Percentiles rank a stretch among this genome's conserved stretches.
These are phyloP conservation scores for Dryas iulia DNA, from an alignment of 1,140 invertebrate species.

Conservation along the genomic window DNA sequence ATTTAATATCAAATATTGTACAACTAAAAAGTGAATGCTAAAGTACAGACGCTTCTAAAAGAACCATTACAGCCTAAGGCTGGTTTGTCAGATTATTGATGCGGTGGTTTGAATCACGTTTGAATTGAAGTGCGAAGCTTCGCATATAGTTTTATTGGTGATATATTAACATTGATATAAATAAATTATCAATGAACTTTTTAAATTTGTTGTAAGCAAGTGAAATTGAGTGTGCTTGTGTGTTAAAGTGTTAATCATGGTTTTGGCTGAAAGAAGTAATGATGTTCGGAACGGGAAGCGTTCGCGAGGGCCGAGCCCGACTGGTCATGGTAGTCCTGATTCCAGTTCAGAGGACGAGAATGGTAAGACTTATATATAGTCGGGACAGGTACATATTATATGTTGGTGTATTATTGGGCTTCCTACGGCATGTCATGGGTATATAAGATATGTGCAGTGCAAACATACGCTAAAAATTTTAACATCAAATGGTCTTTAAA, in stretches of 20 bases:
- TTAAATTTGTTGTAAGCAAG: constrained; percentile 40
- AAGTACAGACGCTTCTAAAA: constrained; percentile 68
- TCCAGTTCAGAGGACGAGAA: constrained; percentile 91
- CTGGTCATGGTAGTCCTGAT: constrained; percentile 89
- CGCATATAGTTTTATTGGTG: constrained; percentile 51
- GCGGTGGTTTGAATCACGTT: constrained; percentile 80
- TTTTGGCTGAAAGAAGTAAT: constrained; percentile 91
- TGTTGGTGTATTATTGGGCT: constrained; percentile 7
- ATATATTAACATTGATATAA: constrained; percentile 40
- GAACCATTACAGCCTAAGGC: constrained; percentile 42
- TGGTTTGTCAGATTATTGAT: constrained; percentile 78
- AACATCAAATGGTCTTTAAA: constrained; percentile 9
- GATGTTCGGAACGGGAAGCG: constrained; percentile 91
- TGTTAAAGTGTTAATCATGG: constrained; percentile 83
- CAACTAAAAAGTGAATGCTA: constrained; percentile 56
- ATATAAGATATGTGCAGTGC: constrained; percentile 9
- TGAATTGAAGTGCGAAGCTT: constrained; percentile 75
- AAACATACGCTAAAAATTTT: constrained; percentile 5
- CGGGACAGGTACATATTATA: not conserved
- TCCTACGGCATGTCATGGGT: constrained; percentile 26
- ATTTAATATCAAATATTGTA: not conserved
- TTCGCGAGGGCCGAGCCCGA: constrained; percentile 93
- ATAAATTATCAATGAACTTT: constrained; percentile 47
- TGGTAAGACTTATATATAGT: constrained; percentile 77
- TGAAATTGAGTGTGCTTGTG: constrained; percentile 34